Evolutionary conservation across 2,113 vertebrate genomes (phyloP).

Genomic region (Neofelis nebulosa): DNA sequence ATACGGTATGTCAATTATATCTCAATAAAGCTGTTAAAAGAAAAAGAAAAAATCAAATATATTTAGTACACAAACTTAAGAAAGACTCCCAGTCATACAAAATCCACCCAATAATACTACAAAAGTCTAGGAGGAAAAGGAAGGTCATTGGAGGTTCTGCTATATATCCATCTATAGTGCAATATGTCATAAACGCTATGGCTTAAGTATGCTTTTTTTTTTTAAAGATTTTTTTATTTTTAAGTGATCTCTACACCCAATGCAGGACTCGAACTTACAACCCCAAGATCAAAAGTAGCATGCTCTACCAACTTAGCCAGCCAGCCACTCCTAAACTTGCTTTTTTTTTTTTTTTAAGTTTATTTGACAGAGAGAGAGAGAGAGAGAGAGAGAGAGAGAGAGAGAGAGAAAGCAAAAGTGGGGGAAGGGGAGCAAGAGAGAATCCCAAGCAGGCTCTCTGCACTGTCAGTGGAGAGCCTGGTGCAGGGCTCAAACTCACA

Average conservation of each 20-base stretch:
- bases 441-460: too few relatives aligned
- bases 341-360: neutral
- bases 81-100: neutral
- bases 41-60: neutral
- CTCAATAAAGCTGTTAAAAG: constrained; percentile 20
- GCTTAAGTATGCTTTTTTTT: neutral
- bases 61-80: neutral
- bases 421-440: too few relatives aligned
- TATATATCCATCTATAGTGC: neutral
- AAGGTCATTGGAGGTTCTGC: neutral
- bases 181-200: neutral
- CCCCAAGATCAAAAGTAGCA: neutral
- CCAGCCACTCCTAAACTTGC: neutral
- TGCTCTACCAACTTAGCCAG: neutral
- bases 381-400: neutral
- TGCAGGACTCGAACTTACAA: neutral
- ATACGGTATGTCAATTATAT: neutral
- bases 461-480: too few relatives aligned
- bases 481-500: too few relatives aligned
- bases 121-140: neutral
- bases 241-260: neutral
- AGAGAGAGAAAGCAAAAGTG: neutral
- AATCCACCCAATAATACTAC: neutral
- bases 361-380: neutral
- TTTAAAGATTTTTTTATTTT: neutral